phyloP scores from a whole-genome alignment of 2,113 vertebrate species.

The Aegotheles bennettii region DNA sequence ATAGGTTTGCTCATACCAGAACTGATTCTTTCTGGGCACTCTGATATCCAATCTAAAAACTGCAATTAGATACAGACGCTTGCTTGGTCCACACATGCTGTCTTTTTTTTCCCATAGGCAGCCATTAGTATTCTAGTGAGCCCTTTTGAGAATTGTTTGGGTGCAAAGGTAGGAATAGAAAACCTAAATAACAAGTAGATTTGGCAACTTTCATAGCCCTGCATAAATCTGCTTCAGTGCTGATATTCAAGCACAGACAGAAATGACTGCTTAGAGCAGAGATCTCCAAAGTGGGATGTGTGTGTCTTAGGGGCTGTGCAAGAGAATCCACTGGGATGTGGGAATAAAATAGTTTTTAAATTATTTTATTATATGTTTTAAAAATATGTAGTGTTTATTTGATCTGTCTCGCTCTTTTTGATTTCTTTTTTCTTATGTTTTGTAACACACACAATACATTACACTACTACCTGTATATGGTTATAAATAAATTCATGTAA shows the following conservation, averaged over 20 bases:
- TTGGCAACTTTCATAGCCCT: not conserved
- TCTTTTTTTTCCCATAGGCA: not conserved
- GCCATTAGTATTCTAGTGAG: not conserved
- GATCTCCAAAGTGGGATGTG: not conserved
- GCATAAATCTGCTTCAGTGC: not conserved
- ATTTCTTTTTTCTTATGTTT: not conserved
- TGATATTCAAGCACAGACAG: not conserved
- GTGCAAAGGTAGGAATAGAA: not conserved
- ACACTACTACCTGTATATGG: not conserved
- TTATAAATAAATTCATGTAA: not conserved
- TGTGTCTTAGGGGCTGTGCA: rapidly evolving
- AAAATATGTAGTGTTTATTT: not conserved
- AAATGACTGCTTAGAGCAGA: not conserved
- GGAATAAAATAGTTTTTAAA: not conserved
- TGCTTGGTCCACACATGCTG: not conserved
- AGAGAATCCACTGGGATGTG: not conserved
- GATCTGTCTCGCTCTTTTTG: not conserved
- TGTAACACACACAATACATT: not conserved
- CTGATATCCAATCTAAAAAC: not conserved
- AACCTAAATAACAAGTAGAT: not conserved
- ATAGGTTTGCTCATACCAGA: not conserved
- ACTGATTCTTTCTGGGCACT: rapidly evolving
- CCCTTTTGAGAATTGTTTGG: not conserved
- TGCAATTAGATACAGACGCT: rapidly evolving
- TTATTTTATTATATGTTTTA: not conserved